These are phyloP conservation scores for Lithobates sylvaticus DNA, from an alignment of 2,797 vertebrate species.

Conservation along the genomic window DNA sequence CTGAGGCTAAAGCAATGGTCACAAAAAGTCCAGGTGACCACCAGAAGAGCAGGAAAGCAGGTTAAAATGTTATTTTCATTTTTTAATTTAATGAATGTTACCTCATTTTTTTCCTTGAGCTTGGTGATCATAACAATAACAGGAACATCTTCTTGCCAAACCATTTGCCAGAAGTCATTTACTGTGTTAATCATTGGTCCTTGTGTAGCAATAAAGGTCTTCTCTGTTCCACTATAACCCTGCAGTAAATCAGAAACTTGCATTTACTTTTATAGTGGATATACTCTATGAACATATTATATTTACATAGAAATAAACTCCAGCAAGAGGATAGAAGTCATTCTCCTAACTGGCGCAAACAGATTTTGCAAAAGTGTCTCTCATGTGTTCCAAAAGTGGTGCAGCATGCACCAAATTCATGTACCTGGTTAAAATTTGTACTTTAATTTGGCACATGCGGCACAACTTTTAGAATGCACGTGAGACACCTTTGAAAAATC, in stretches of 20 bases:
- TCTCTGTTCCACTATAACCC: slow-evolving; percentile 90
- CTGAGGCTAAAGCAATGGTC: background rate
- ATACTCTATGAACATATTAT: too few species aligned
- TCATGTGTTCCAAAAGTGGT: too few species aligned
- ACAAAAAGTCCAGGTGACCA: background rate
- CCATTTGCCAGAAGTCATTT: slow-evolving; percentile 98
- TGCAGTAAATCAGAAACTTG: slow-evolving; percentile 65
- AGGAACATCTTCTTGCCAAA: slow-evolving; percentile 92
- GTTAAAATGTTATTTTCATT: background rate
- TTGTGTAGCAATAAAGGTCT: slow-evolving; percentile 92
- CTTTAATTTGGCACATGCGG: too few species aligned
- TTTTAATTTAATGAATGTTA: slow-evolving; percentile 64
- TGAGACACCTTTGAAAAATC: too few species aligned
- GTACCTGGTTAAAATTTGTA: too few species aligned
- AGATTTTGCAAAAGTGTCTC: too few species aligned
- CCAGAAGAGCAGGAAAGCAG: background rate
- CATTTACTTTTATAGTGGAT: background rate
- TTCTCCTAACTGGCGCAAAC: too few species aligned
- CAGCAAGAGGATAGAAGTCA: too few species aligned
- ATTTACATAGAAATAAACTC: background rate
- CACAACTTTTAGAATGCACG: too few species aligned
- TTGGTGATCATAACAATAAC: slow-evolving; percentile 99
- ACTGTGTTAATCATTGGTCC: slow-evolving; percentile 98
- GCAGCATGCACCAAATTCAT: too few species aligned
- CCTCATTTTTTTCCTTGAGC: slow-evolving; percentile 98